Percentiles rank a stretch among this genome's conserved stretches.
Conservation (phyloP, 1,140 invertebrate species). For the Pachyrhynchus sulphureomaculatus region DNA sequence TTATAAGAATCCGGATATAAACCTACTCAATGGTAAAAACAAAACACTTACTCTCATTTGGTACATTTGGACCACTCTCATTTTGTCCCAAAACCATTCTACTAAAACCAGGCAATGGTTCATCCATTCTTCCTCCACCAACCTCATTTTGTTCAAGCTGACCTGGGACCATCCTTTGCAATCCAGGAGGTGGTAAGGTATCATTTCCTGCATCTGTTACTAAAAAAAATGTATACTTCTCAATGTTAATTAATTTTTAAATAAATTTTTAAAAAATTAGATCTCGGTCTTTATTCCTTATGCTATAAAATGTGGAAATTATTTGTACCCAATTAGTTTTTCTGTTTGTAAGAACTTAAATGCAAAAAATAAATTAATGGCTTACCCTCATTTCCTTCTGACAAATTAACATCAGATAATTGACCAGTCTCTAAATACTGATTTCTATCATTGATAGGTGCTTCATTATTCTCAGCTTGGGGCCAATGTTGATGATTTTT, state of each 20-base stretch:
- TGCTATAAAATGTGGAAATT: too few species aligned
- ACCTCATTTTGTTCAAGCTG: conserved; percentile 60
- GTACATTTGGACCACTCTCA: conserved; percentile 6
- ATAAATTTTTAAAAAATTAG: too few species aligned
- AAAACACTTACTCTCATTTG: conserved; percentile 4
- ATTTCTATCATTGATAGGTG: conserved; percentile 66
- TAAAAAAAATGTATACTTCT: conserved; percentile 5
- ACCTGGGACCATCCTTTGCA: conserved; percentile 64
- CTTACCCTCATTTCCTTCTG: conserved; percentile 39
- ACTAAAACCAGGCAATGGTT: conserved; percentile 50
- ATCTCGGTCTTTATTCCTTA: too few species aligned
- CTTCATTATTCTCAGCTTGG: conserved; percentile 59
- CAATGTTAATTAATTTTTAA: too few species aligned
- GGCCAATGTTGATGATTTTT: conserved; percentile 38
- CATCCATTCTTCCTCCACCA: conserved; percentile 27
- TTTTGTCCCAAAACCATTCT: conserved; percentile 53
- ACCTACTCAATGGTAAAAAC: too few species aligned
- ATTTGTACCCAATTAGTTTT: too few species aligned
- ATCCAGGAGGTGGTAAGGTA: conserved; percentile 59
- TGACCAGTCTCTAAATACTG: conserved; percentile 73
- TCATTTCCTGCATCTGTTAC: conserved; percentile 36
- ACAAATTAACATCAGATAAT: conserved; percentile 59
- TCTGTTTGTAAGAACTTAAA: too few species aligned
- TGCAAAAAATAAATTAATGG: too few species aligned
- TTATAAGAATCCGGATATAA: too few species aligned